phyloP scores from a whole-genome alignment of 2,888 invertebrate species.

The Hirtodrosophila alboralis region DNA sequence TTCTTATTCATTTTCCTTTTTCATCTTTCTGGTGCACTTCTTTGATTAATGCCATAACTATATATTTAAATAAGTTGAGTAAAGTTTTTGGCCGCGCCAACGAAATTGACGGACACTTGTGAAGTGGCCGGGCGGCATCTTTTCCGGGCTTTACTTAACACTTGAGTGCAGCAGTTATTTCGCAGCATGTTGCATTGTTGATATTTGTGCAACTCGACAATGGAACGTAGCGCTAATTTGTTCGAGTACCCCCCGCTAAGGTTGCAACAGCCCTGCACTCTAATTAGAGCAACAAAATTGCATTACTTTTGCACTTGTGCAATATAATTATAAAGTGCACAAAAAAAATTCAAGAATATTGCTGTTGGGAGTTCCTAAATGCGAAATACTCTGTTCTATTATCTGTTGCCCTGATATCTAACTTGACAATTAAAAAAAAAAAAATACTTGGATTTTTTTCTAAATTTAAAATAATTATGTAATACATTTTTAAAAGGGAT shows the following conservation, averaged over 20 bases:
- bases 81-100: constrained; percentile 54
- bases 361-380: too few species aligned
- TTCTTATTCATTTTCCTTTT: constrained; percentile 27
- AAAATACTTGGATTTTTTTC: too few species aligned
- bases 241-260: constrained; percentile 25
- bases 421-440: too few species aligned
- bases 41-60: constrained; percentile 69
- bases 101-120: constrained; percentile 41
- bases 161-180: constrained; percentile 30
- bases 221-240: constrained; percentile 52
- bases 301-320: constrained; percentile 68
- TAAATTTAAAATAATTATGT: too few species aligned
- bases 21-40: constrained; percentile 47
- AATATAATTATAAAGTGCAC: constrained; percentile 61
- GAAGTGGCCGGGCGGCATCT: constrained; percentile 7
- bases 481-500: too few species aligned
- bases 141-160: constrained; percentile 58
- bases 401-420: too few species aligned
- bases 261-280: constrained; percentile 7
- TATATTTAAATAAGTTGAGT: constrained; percentile 66
- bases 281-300: constrained; percentile 66
- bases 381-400: too few species aligned
- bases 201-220: constrained; percentile 49
- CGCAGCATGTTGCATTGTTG: constrained; percentile 46
- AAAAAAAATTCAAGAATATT: constrained; percentile 5